Evolutionary conservation across 2,888 invertebrate species (phyloP).

Genomic region (Ochropleura plecta): DNA sequence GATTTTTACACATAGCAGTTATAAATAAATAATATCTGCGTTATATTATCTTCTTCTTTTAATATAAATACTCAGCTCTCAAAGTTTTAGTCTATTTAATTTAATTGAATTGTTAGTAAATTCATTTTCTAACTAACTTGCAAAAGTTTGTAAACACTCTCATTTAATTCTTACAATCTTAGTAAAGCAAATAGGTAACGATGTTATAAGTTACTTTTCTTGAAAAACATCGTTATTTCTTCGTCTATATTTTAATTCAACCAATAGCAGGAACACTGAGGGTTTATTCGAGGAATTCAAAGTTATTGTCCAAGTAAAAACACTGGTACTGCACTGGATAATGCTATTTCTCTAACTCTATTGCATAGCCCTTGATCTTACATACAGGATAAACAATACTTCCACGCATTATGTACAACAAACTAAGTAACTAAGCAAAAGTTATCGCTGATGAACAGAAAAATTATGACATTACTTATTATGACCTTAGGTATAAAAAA

Average conservation of each 20-base stretch:
- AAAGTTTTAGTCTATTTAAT: constrained; percentile 17
- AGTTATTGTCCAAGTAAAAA: neutral
- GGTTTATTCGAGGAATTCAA: neutral
- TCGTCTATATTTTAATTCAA: neutral
- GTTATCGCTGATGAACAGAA: too few species aligned
- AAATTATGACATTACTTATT: too few species aligned
- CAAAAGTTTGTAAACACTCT: constrained; percentile 32
- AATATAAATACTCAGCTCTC: neutral
- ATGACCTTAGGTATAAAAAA: too few species aligned
- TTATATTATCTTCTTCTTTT: neutral
- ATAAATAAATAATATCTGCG: neutral
- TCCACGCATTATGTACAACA: too few species aligned
- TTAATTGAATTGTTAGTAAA: constrained; percentile 43
- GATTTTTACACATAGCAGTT: neutral
- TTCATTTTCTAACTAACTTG: constrained; percentile 13
- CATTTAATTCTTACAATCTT: constrained; percentile 17
- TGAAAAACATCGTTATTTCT: neutral
- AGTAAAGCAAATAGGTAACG: constrained; percentile 23
- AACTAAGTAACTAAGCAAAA: too few species aligned
- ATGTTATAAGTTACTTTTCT: constrained; percentile 9
- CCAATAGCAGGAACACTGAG: neutral
- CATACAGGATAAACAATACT: too few species aligned
- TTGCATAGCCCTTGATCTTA: neutral
- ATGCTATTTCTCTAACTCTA: neutral
- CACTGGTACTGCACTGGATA: neutral